Percentiles rank a stretch among this genome's conserved stretches.
Evolutionary conservation across 2,113 vertebrate genomes (phyloP).

Genomic region (Candoia aspera): DNA sequence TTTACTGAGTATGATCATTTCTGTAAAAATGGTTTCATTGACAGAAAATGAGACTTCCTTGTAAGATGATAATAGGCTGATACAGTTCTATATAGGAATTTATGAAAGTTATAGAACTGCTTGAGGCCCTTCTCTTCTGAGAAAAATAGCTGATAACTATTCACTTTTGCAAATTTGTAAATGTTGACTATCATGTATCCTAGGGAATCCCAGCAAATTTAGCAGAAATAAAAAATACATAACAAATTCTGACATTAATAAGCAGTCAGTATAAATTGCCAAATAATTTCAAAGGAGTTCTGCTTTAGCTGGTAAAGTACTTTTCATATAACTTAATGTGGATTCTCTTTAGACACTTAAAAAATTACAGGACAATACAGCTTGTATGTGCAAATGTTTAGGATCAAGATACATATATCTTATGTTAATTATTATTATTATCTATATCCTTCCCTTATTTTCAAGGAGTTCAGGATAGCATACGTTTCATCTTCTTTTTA

Average conservation of each 20-base stretch:
- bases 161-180: constrained; percentile 32
- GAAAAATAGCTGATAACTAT: constrained; percentile 47
- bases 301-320: neutral
- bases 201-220: constrained; percentile 49
- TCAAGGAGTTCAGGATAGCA: neutral
- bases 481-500: neutral
- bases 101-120: constrained; percentile 44
- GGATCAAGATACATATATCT: neutral
- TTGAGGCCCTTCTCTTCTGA: constrained; percentile 57
- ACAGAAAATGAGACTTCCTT: neutral
- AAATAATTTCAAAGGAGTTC: constrained; percentile 11
- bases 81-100: neutral
- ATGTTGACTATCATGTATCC: constrained; percentile 40
- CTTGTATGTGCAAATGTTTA: neutral
- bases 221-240: constrained; percentile 46
- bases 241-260: constrained; percentile 40
- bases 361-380: neutral
- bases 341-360: constrained; percentile 25
- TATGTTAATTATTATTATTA: neutral
- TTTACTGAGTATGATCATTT: neutral
- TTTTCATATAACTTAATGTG: neutral
- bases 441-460: neutral
- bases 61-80: neutral
- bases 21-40: neutral
- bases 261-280: constrained; percentile 4